These are phyloP conservation scores for Leptinotarsa peninsularis DNA, from an alignment of 2,888 invertebrate species.

Conservation along the genomic window DNA sequence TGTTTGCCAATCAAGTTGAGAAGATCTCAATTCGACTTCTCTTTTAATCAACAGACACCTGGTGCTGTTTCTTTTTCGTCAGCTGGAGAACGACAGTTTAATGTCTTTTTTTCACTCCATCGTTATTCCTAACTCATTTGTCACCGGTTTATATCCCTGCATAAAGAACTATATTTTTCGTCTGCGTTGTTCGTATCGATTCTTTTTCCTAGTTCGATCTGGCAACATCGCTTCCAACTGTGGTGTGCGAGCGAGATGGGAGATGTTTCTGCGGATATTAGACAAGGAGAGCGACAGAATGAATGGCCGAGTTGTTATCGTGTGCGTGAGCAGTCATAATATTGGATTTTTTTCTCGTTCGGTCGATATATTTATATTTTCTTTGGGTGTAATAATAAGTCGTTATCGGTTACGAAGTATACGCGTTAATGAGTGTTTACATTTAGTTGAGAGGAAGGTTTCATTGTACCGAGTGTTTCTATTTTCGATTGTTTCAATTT, in stretches of 20 bases:
- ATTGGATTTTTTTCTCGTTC: constrained; percentile 9
- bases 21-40: too few relatives aligned
- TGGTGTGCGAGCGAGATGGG: neutral
- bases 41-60: too few relatives aligned
- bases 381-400: constrained; percentile 1
- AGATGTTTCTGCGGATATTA: neutral
- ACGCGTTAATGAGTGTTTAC: neutral
- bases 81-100: too few relatives aligned
- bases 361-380: constrained; percentile 14
- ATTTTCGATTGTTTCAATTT: neutral
- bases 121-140: too few relatives aligned
- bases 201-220: neutral
- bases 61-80: too few relatives aligned
- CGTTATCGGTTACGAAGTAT: neutral
- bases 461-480: neutral
- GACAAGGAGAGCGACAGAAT: constrained; percentile 1
- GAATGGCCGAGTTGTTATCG: constrained; percentile 1
- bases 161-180: neutral
- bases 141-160: too few relatives aligned
- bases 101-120: too few relatives aligned
- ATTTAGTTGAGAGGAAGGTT: neutral
- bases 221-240: neutral
- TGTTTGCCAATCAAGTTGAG: too few relatives aligned
- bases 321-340: constrained; percentile 13
- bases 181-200: neutral